A percentile compares a stretch with the other conserved stretches of the same genome.
Conservation (phyloP, 2,113 vertebrate genomes). For the Centrocercus urophasianus region DNA sequence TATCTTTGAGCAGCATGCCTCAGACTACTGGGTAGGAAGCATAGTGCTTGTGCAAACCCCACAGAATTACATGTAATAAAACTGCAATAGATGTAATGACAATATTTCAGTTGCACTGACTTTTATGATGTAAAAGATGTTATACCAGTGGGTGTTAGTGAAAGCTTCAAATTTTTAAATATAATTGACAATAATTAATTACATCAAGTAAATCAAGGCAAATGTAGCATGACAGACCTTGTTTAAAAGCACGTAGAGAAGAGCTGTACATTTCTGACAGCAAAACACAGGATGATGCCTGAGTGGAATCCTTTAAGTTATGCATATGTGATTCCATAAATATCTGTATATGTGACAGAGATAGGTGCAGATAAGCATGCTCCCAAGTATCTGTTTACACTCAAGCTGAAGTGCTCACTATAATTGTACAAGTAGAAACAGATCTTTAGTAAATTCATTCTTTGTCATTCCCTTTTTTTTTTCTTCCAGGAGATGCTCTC, state of each 20-base stretch:
- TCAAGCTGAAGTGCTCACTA: neutral
- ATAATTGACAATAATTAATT: conserved; percentile 13
- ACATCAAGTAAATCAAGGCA: neutral
- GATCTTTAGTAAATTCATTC: neutral
- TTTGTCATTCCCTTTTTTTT: neutral
- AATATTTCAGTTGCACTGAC: conserved; percentile 20
- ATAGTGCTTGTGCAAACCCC: neutral
- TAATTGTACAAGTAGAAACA: neutral
- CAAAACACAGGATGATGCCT: neutral
- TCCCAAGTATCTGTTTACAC: neutral
- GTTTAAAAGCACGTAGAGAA: neutral
- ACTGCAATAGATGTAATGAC: conserved; percentile 15
- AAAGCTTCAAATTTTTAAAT: neutral
- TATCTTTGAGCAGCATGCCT: neutral
- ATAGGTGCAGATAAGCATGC: neutral
- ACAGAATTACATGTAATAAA: neutral
- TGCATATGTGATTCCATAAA: neutral
- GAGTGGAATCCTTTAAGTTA: neutral
- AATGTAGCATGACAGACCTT: neutral
- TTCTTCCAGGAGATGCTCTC: neutral
- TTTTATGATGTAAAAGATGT: neutral
- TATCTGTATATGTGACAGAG: neutral
- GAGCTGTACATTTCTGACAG: neutral
- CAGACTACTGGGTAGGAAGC: neutral
- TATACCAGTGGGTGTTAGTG: neutral